Percentiles rank a stretch among this genome's conserved stretches.
Evolutionary conservation across 2,888 invertebrate species (phyloP).

Genomic region (Ochropacha duplaris): DNA sequence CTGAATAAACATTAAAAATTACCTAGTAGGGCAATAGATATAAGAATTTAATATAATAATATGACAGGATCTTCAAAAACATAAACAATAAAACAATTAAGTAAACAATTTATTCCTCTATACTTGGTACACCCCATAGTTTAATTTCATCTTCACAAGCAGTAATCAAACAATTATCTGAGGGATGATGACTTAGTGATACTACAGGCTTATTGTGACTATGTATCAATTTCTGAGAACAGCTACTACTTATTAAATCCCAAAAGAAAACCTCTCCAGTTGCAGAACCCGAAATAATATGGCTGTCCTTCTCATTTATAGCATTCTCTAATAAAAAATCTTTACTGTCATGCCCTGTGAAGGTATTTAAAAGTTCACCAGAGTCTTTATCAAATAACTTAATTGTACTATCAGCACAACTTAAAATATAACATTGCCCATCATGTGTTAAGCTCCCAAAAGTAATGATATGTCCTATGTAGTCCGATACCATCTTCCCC

Average conservation of each 20-base stretch:
- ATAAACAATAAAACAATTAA: not conserved
- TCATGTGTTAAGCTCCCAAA: conserved; percentile 94
- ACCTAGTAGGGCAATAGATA: too few species aligned
- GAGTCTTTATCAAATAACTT: conserved; percentile 93
- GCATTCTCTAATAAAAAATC: conserved; percentile 95
- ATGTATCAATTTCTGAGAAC: conserved; percentile 75
- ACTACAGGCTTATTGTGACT: conserved; percentile 86
- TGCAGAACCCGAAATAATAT: conserved; percentile 94
- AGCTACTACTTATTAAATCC: conserved; percentile 90
- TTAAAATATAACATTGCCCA: conserved; percentile 94
- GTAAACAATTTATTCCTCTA: conserved; percentile 38
- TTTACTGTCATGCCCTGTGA: conserved; percentile 90
- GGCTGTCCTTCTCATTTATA: conserved; percentile 91
- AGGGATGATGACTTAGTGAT: conserved; percentile 92
- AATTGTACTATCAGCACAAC: conserved; percentile 92
- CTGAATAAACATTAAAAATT: too few species aligned
- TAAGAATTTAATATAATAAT: too few species aligned
- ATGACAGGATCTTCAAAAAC: too few species aligned
- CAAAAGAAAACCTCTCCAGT: conserved; percentile 94
- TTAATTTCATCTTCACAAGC: conserved; percentile 88
- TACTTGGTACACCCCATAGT: conserved; percentile 83
- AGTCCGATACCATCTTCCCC: conserved; percentile 92
- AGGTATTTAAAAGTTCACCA: conserved; percentile 83
- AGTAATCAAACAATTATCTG: conserved; percentile 86
- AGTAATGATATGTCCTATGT: conserved; percentile 93